Evolutionary conservation across 2,888 invertebrate species (phyloP).

Genomic region (Megaustenia siamemsis): DNA sequence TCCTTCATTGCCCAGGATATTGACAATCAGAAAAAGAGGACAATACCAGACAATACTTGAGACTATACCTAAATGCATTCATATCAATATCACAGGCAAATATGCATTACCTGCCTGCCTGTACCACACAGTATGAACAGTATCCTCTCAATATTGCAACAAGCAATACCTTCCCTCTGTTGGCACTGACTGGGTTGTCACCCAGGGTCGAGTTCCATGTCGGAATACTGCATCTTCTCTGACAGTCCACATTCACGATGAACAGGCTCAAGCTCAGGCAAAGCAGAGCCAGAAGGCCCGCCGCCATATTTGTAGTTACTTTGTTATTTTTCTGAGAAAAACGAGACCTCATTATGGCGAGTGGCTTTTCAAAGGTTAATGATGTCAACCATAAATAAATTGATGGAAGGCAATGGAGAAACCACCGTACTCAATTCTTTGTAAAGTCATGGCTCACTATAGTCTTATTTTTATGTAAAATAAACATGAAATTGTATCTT

Average conservation of each 20-base stretch:
- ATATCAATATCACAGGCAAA: no score
- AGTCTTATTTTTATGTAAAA: no score
- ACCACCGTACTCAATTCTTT: no score
- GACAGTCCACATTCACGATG: neutral
- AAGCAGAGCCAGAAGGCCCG: conserved; percentile 35
- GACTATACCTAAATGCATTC: no score
- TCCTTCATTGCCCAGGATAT: no score
- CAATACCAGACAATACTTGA: no score
- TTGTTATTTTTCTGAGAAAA: neutral
- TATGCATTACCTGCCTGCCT: conserved; percentile 35
- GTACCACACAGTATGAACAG: conserved; percentile 45
- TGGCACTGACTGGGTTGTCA: conserved; percentile 24
- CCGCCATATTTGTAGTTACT: neutral
- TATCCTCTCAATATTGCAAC: conserved; percentile 48
- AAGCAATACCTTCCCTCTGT: conserved; percentile 39
- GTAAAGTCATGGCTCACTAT: no score
- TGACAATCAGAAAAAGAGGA: no score
- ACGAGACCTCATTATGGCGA: neutral
- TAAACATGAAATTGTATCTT: no score
- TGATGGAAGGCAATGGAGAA: no score
- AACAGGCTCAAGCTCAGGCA: conserved; percentile 32
- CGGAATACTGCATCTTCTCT: conserved; percentile 22
- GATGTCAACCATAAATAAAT: no score
- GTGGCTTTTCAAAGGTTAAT: no score
- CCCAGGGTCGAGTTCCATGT: conserved; percentile 23